A percentile compares a stretch with the other conserved stretches of the same genome.
phyloP scores from a whole-genome alignment of 2,113 vertebrate species.

The Mustelus asterias region DNA sequence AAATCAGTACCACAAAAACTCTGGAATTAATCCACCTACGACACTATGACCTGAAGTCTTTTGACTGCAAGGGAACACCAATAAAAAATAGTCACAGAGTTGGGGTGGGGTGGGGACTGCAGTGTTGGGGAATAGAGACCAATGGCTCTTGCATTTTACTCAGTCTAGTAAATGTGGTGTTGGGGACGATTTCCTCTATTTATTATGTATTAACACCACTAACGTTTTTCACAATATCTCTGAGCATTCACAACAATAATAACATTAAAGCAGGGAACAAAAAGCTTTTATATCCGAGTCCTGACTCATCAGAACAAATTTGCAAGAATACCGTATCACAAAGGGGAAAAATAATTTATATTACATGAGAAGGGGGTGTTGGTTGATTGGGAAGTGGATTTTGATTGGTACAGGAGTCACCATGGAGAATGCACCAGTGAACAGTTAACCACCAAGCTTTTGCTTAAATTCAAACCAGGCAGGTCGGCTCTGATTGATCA shows the following conservation, averaged over 20 bases:
- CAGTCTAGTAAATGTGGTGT: background rate
- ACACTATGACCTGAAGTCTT: background rate
- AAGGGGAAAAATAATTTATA: too few species aligned
- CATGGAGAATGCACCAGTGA: too few species aligned
- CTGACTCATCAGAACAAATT: background rate
- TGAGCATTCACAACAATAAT: background rate
- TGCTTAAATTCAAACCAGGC: too few species aligned
- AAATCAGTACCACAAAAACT: conserved; percentile 9
- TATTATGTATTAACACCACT: background rate
- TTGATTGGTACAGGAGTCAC: too few species aligned
- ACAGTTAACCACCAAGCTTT: too few species aligned
- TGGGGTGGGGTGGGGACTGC: background rate
- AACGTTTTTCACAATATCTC: background rate
- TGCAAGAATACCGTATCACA: too few species aligned
- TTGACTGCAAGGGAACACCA: background rate
- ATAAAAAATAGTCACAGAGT: background rate
- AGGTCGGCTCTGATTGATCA: too few species aligned
- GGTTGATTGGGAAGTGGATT: too few species aligned
- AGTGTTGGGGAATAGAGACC: background rate
- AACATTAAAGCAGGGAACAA: background rate
- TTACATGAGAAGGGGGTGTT: too few species aligned
- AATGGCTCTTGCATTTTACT: background rate
- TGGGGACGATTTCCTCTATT: background rate
- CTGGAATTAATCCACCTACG: background rate
- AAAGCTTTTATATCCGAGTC: background rate